These are phyloP conservation scores for Drosophila mojavensis DNA, from an alignment of 1,140 invertebrate species.

Conservation along the genomic window DNA sequence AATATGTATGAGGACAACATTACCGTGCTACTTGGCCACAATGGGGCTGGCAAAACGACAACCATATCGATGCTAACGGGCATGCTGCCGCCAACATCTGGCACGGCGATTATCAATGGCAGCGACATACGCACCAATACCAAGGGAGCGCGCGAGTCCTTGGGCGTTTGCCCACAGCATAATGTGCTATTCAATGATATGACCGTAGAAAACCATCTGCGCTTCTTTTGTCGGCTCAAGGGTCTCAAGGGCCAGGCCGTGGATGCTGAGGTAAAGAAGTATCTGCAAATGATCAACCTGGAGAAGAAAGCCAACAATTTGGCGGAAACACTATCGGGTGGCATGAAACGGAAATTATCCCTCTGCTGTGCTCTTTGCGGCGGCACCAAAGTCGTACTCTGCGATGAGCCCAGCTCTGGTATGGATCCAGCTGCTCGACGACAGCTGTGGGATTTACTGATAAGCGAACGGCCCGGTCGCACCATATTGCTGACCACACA, in stretches of 20 bases:
- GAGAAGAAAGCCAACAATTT: conserved; percentile 85
- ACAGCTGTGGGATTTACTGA: conserved; percentile 94
- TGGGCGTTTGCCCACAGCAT: conserved; percentile 97
- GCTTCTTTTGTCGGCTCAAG: conserved; percentile 93
- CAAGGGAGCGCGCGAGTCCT: conserved; percentile 87
- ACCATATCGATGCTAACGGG: conserved; percentile 93
- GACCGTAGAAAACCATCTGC: conserved; percentile 94
- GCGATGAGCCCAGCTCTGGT: conserved; percentile 97
- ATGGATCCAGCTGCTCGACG: conserved; percentile 97
- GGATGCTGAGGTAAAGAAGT: conserved; percentile 86
- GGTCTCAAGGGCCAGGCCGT: conserved; percentile 87
- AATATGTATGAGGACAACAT: conserved; percentile 89
- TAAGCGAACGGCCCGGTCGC: conserved; percentile 85
- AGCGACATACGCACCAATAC: conserved; percentile 88
- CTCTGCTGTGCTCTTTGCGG: conserved; percentile 90
- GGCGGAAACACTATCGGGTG: conserved; percentile 89
- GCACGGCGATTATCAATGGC: conserved; percentile 89
- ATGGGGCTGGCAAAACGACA: conserved; percentile 90
- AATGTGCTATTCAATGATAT: conserved; percentile 96
- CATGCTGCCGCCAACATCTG: conserved; percentile 88
- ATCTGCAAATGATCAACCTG: conserved; percentile 88
- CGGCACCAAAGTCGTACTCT: conserved; percentile 88
- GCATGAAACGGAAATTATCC: conserved; percentile 93
- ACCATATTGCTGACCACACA: conserved; percentile 98
- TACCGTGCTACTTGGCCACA: conserved; percentile 91